Evolutionary conservation across 53 echinoderm and acorn worm genomes (phyloP).

Genomic region (Hippasteria phrygiana): DNA sequence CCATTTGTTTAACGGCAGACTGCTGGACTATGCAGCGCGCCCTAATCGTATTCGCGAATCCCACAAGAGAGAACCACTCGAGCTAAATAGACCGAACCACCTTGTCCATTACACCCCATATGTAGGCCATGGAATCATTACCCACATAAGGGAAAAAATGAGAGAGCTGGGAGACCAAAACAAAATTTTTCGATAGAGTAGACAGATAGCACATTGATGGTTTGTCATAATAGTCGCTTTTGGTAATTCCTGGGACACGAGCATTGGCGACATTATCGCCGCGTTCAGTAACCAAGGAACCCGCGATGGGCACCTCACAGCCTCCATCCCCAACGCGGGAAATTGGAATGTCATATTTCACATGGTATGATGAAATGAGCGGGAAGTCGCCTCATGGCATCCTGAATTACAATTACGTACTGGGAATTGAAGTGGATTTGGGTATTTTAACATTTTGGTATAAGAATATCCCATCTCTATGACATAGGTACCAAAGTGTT

Average conservation of each 20-base stretch:
- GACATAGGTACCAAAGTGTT: too few relatives aligned
- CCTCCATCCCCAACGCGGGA: neutral
- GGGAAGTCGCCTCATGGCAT: too few relatives aligned
- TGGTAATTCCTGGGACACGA: constrained; percentile 20
- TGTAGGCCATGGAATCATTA: constrained; percentile 52
- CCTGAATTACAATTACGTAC: too few relatives aligned
- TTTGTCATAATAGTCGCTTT: neutral
- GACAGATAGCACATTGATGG: constrained; percentile 43
- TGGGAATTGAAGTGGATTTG: too few relatives aligned
- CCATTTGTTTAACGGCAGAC: constrained; percentile 25
- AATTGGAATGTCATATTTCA: constrained; percentile 27
- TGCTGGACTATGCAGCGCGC: neutral
- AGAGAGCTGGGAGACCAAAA: neutral
- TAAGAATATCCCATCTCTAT: too few relatives aligned
- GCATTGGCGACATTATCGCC: neutral
- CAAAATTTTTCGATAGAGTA: neutral
- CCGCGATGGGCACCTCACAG: constrained; percentile 3
- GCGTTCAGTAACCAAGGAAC: constrained; percentile 40
- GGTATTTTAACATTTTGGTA: too few relatives aligned
- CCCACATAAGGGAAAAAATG: neutral
- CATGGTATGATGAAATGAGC: too few relatives aligned
- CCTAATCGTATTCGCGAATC: neutral
- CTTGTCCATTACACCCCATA: constrained; percentile 44
- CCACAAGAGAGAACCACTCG: constrained; percentile 1
- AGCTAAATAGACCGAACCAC: constrained; percentile 44